These are phyloP conservation scores for Spinus olivaceus DNA, from an alignment of 2,797 vertebrate genomes.

Conservation along the genomic window DNA sequence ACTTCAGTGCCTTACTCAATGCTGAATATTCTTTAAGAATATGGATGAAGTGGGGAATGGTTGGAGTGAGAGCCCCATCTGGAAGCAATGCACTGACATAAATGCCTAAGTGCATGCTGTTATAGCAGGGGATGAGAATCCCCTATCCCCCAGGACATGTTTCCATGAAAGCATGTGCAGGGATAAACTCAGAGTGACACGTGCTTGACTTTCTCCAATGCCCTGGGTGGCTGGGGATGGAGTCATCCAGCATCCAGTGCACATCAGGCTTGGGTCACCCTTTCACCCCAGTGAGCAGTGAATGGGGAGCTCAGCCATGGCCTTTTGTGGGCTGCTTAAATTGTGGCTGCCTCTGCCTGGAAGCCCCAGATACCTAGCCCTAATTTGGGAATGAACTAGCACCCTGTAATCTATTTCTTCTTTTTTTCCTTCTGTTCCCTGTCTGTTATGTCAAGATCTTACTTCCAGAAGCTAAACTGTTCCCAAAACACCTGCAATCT, in stretches of 20 bases:
- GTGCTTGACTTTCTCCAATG: background rate
- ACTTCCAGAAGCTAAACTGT: background rate
- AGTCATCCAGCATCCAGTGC: rapidly evolving
- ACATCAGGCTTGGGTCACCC: background rate
- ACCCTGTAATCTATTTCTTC: background rate
- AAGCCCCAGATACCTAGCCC: background rate
- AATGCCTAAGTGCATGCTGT: background rate
- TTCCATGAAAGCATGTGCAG: background rate
- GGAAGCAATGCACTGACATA: background rate
- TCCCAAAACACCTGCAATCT: background rate
- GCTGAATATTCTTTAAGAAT: background rate
- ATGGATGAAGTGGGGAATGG: background rate
- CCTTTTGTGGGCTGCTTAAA: background rate
- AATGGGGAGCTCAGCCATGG: background rate
- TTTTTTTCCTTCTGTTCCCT: background rate
- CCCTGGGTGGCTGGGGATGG: background rate
- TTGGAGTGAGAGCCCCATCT: background rate
- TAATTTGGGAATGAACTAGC: background rate
- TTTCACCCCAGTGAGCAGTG: background rate
- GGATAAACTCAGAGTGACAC: background rate
- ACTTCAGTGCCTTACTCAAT: background rate
- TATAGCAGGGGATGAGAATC: background rate
- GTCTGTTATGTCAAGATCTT: background rate
- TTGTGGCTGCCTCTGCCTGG: background rate
- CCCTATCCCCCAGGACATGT: background rate